These are phyloP conservation scores for Xenops minutus DNA, from an alignment of 2,797 vertebrate species.

Conservation along the genomic window DNA sequence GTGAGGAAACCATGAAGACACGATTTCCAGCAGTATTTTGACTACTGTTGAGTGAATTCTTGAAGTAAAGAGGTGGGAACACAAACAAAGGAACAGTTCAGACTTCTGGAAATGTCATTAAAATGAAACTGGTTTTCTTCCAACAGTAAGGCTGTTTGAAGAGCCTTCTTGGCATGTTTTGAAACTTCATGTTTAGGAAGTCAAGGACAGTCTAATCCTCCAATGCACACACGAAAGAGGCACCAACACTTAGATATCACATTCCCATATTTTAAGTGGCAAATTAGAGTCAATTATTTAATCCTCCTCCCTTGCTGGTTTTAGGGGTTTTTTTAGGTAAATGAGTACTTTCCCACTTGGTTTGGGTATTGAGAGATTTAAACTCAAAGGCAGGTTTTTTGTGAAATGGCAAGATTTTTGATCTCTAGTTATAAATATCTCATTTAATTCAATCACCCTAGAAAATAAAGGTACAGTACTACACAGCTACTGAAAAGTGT, in stretches of 20 bases:
- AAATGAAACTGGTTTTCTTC: background rate
- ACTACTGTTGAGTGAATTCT: background rate
- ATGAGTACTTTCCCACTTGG: background rate
- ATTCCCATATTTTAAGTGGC: background rate
- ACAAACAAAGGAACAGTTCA: background rate
- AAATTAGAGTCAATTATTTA: background rate
- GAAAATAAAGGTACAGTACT: background rate
- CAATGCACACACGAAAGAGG: background rate
- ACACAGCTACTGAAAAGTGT: background rate
- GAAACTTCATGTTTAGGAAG: background rate
- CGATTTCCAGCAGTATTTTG: background rate
- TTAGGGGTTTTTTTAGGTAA: background rate
- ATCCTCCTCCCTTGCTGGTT: background rate
- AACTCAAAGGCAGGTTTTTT: background rate
- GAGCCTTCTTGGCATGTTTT: background rate
- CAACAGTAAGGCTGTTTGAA: background rate
- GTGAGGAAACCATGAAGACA: accelerated
- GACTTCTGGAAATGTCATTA: background rate
- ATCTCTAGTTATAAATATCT: background rate
- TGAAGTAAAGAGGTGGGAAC: background rate
- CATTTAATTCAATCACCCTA: background rate
- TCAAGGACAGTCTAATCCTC: background rate
- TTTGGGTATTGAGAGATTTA: background rate
- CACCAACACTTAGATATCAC: background rate
- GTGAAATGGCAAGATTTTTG: background rate